Base-by-base conservation (phyloP, 2,888 invertebrate species). In the Lucinisca nassula region DNA sequence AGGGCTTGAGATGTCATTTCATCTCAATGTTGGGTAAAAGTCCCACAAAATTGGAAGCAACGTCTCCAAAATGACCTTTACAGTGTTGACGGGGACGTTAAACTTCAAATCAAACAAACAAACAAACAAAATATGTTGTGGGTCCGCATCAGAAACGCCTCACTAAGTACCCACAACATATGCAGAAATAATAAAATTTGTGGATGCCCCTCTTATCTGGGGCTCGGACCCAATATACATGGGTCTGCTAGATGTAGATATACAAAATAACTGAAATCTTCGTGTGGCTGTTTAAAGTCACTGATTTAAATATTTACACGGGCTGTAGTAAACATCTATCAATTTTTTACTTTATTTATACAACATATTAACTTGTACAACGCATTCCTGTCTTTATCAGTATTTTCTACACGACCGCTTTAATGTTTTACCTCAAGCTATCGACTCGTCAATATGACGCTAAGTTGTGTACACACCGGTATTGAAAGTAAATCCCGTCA, bases 351-450 rank as follows among this genome's bases (percentile, higher is more conserved):
- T 12, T 45, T 17, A 45, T 12, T 8, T 45, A 45, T 17, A 17
- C 45, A n/a, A n/a, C 45, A 8, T 45, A 45, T 8, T 45, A 45
- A 17, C 17, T 45, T 45, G 45, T 8, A 17, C 10, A 12, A 45
- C 17, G 17, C 45, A 45, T 45, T 45, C 17, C 45, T 12, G 10
- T 8, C 6, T 61, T 61, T 61, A 30, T 30, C 61, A 8, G 67
- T 3, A 32, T 6, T 21, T 32, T 67, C 67, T 17, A 24, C 67
- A 35, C 67, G 67, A 35, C 67, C 67, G 67, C 67, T 67, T 67
- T 67, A 67, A 67, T 67, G 30, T 67, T 35, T 32, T 35, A 67
- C 67, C 67, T 67, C 35, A 1, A 61, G 61, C 61, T 61, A 61
- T 30, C 30, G 8, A 17, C 45, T 45, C 45, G 27, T 61, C 61